Evolutionary conservation across 2,797 vertebrate species (phyloP).

Genomic region (Uromys caudimaculatus): DNA sequence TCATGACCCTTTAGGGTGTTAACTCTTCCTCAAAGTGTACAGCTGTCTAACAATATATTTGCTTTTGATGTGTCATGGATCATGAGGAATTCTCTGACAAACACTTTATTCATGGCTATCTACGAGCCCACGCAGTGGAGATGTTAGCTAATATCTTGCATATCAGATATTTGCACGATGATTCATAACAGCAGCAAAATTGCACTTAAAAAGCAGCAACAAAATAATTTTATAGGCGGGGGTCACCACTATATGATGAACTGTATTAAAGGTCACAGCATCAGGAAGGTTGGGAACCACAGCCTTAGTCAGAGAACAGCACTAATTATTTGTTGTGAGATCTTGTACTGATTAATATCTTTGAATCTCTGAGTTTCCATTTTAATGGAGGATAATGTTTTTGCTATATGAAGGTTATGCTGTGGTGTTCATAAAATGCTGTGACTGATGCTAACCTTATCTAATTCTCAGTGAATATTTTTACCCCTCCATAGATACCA

Average conservation of each 20-base stretch:
- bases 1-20: slow-evolving; percentile 24
- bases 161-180: not conserved
- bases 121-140: slow-evolving; percentile 45
- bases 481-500: not conserved
- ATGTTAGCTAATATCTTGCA: slow-evolving; percentile 19
- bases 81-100: slow-evolving; percentile 64
- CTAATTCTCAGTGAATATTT: not conserved
- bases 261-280: not conserved
- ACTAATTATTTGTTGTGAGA: not conserved
- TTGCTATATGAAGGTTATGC: not conserved
- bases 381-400: not conserved
- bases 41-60: slow-evolving; percentile 77
- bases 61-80: slow-evolving; percentile 74
- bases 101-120: slow-evolving; percentile 71
- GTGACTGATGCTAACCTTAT: not conserved
- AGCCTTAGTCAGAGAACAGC: not conserved
- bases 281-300: not conserved
- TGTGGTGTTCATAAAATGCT: not conserved
- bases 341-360: not conserved
- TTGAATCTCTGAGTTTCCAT: not conserved
- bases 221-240: not conserved
- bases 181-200: not conserved
- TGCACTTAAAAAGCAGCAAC: not conserved
- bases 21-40: slow-evolving; percentile 33
- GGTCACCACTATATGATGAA: not conserved